Conservation (phyloP, 1,140 invertebrate species). For the Saccostrea echinata region DNA sequence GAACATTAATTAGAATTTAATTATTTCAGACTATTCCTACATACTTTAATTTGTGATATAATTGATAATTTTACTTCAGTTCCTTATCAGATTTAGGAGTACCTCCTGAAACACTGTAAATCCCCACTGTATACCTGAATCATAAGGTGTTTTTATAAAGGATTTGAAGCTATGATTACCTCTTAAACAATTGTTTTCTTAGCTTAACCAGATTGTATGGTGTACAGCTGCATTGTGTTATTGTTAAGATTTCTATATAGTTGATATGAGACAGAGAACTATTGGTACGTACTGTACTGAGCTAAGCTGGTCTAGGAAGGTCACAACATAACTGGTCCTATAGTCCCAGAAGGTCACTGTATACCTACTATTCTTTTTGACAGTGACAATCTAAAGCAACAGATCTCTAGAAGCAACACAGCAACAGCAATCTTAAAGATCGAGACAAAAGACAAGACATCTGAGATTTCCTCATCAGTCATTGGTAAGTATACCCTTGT, state of each 20-base stretch:
- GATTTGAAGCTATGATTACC: background rate
- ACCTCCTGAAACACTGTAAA: too few species aligned
- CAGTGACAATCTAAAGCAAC: background rate
- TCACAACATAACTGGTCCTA: background rate
- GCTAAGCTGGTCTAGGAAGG: too few species aligned
- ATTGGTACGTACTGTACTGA: too few species aligned
- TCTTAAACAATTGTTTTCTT: slow-evolving; percentile 9
- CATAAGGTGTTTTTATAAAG: background rate
- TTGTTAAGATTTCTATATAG: background rate
- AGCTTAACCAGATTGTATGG: slow-evolving; percentile 19
- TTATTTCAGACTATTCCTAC: too few species aligned
- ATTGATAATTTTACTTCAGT: too few species aligned
- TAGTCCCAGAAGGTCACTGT: background rate
- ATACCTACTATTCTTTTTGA: background rate
- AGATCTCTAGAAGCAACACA: background rate
- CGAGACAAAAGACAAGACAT: too few species aligned
- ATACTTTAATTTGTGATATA: too few species aligned
- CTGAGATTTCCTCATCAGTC: too few species aligned
- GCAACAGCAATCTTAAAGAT: too few species aligned
- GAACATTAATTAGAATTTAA: too few species aligned
- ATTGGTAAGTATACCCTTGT: too few species aligned
- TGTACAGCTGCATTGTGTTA: background rate
- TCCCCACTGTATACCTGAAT: background rate
- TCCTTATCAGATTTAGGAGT: too few species aligned
- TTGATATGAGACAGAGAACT: background rate